A percentile compares a stretch with the other conserved stretches of the same genome.
phyloP scores from a whole-genome alignment of 1,140 invertebrate species.

The Nixonia krombeini region DNA sequence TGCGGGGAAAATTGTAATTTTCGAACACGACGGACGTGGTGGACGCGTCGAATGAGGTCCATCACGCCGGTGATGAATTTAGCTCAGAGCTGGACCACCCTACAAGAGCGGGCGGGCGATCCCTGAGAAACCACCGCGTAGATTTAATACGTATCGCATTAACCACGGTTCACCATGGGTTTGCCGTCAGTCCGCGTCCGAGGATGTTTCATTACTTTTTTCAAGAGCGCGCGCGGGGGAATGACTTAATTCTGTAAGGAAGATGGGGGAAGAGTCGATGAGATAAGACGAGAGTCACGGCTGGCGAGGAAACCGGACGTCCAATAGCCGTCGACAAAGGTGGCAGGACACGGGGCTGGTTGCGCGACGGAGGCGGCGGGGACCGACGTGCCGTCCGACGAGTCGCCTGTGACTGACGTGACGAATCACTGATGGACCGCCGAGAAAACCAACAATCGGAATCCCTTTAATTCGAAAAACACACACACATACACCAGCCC shows the following conservation, averaged over 20 bases:
- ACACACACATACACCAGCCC: slow-evolving; percentile 21
- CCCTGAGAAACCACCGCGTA: slow-evolving; percentile 33
- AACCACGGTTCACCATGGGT: slow-evolving; percentile 29
- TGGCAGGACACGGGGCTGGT: slow-evolving; percentile 12
- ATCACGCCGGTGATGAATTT: slow-evolving; percentile 20
- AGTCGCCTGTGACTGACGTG: slow-evolving; percentile 36
- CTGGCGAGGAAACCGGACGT: slow-evolving; percentile 17
- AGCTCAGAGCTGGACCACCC: slow-evolving; percentile 40
- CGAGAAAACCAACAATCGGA: slow-evolving; percentile 52
- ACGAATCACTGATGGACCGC: slow-evolving; percentile 44
- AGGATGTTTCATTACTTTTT: slow-evolving; percentile 48
- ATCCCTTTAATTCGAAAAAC: slow-evolving; percentile 49
- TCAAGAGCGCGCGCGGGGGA: slow-evolving; percentile 24
- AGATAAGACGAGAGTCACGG: slow-evolving; percentile 23
- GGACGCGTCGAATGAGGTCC: too few relatives aligned
- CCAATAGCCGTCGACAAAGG: slow-evolving; percentile 23
- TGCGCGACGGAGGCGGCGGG: slow-evolving; percentile 3
- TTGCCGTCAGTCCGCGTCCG: slow-evolving; percentile 1
- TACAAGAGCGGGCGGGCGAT: slow-evolving; percentile 7
- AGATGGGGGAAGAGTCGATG: slow-evolving; percentile 22
- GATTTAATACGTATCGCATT: slow-evolving; percentile 43
- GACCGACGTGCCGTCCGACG: not conserved
- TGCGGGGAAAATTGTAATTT: too few relatives aligned
- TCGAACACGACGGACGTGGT: too few relatives aligned
- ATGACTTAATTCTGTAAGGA: slow-evolving; percentile 50